These are phyloP conservation scores for Subanguina moxae DNA, from an alignment of 1,140 invertebrate genomes.

Conservation along the genomic window DNA sequence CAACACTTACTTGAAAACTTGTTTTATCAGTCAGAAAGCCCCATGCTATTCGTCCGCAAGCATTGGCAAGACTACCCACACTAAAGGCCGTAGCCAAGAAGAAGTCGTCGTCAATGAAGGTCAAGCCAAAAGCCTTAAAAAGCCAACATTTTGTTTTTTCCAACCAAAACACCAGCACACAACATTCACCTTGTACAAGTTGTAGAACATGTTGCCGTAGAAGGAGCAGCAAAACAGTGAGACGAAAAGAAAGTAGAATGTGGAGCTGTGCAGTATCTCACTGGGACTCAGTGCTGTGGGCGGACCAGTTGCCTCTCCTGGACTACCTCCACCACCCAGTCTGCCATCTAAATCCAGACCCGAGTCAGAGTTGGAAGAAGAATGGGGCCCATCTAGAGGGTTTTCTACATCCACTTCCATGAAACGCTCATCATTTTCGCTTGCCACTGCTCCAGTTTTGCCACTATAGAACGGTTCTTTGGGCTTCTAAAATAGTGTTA, in stretches of 20 bases:
- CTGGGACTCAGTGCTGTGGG: conserved; percentile 2
- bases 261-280: conserved; percentile 48
- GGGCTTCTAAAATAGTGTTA: too few relatives aligned
- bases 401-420: too few relatives aligned
- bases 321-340: background rate
- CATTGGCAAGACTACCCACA: conserved; percentile 54
- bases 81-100: conserved; percentile 54
- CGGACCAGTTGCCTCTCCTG: background rate
- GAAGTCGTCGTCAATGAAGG: conserved; percentile 55
- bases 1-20: conserved; percentile 55
- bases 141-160: too few relatives aligned
- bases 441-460: too few relatives aligned
- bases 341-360: background rate
- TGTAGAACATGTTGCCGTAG: conserved; percentile 58
- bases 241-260: conserved; percentile 54
- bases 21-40: conserved; percentile 55
- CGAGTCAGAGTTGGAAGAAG: background rate
- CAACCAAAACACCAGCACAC: too few relatives aligned
- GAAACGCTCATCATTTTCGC: too few relatives aligned
- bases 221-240: conserved; percentile 58
- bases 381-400: too few relatives aligned
- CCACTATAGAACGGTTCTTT: too few relatives aligned
- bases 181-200: conserved; percentile 44
- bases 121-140: conserved; percentile 43
- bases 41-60: conserved; percentile 52